Conservation (phyloP, 2,797 vertebrate species). For the Phylloscopus collybita region DNA sequence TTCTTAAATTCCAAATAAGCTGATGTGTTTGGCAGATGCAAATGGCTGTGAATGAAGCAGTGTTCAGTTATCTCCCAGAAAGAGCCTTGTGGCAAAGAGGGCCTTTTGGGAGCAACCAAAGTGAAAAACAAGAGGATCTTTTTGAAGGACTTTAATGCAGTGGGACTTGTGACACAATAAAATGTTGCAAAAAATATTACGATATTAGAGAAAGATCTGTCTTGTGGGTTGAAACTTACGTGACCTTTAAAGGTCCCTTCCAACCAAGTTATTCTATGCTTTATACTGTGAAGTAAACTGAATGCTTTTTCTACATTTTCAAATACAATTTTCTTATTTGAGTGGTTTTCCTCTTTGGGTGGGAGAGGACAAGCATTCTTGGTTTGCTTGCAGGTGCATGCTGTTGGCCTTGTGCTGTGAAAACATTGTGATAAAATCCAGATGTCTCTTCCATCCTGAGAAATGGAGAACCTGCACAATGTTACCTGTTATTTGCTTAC, state of each 20-base stretch:
- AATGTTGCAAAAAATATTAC: background rate
- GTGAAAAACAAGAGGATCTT: background rate
- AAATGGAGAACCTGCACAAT: background rate
- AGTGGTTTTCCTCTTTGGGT: background rate
- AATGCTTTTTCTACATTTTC: background rate
- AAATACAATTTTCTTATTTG: background rate
- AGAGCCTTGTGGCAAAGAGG: background rate
- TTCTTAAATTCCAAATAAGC: background rate
- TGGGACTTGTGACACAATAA: background rate
- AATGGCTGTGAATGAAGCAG: background rate
- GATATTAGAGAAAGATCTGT: background rate
- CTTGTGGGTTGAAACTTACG: background rate
- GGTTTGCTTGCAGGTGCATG: background rate
- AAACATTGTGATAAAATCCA: background rate
- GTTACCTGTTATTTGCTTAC: background rate
- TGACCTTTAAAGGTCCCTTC: background rate
- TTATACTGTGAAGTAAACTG: background rate
- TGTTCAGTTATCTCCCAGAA: background rate
- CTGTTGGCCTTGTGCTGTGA: background rate
- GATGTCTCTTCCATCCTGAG: background rate
- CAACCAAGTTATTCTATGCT: background rate
- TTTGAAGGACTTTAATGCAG: background rate
- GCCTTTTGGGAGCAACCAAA: background rate
- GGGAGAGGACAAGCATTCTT: background rate
- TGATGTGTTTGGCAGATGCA: slow-evolving; percentile 11